Evolutionary conservation across 2,797 vertebrate species (phyloP).

Genomic region (Psittacula echo): DNA sequence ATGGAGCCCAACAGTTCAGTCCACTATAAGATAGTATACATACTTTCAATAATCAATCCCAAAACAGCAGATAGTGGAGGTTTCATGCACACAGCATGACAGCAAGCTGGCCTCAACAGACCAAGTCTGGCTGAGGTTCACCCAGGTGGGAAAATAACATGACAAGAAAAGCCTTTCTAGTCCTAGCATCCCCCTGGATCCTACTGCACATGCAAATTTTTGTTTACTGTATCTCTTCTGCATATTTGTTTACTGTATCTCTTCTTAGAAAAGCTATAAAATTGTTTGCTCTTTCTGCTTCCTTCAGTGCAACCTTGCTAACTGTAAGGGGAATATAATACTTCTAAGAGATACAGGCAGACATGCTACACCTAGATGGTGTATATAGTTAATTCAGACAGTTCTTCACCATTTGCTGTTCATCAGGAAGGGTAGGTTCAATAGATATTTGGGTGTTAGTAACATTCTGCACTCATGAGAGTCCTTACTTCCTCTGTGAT

Average conservation of each 20-base stretch:
- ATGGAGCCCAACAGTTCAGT: neutral
- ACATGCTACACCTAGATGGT: neutral
- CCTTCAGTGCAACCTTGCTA: neutral
- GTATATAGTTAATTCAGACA: neutral
- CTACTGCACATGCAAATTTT: neutral
- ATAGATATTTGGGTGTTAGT: neutral
- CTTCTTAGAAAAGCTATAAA: neutral
- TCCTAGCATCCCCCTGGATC: neutral
- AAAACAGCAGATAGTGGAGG: neutral
- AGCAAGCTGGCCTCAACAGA: neutral
- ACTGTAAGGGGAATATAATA: neutral
- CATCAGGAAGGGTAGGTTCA: neutral
- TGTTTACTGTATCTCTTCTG: neutral
- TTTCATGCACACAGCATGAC: neutral
- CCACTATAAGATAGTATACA: accelerated
- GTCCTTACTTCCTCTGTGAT: neutral
- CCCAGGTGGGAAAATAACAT: neutral
- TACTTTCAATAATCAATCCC: neutral
- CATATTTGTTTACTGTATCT: neutral
- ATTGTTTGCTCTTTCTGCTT: neutral
- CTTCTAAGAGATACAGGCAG: neutral
- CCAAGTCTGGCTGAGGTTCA: neutral
- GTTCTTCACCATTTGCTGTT: neutral
- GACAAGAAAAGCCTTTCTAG: neutral
- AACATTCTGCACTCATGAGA: accelerated